Evolutionary conservation across 2,113 vertebrate species (phyloP).

Genomic region (Chascanopsetta lugubris): DNA sequence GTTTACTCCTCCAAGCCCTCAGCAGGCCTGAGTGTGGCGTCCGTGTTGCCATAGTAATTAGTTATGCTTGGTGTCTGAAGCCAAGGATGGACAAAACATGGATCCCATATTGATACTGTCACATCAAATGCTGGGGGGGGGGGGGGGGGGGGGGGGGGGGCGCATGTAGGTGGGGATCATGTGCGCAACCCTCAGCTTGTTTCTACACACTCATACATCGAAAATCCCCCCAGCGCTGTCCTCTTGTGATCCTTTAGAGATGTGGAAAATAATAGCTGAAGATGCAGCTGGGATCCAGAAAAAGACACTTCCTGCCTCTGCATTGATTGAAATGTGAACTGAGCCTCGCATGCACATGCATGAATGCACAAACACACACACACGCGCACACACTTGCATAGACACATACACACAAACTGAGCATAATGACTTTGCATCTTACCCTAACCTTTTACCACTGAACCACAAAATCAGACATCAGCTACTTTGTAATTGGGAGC

Average conservation of each 20-base stretch:
- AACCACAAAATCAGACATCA: not conserved
- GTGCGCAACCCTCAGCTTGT: conserved; percentile 7
- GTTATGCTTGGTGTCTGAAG: conserved; percentile 53
- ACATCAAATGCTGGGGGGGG: conserved; percentile 41
- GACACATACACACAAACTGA: conserved; percentile 1
- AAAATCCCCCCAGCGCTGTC: not conserved
- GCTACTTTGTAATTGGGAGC: not conserved
- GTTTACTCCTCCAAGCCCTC: conserved; percentile 33
- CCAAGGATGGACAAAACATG: conserved; percentile 52
- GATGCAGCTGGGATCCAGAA: not conserved
- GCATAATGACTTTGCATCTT: not conserved
- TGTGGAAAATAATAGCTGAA: not conserved
- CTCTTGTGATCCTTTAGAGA: conserved; percentile 1
- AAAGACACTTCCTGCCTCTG: conserved; percentile 26
- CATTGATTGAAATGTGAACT: conserved; percentile 46
- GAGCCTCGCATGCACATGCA: not conserved
- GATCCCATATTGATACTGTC: conserved; percentile 66
- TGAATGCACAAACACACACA: conserved; percentile 12
- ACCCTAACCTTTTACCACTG: not conserved
- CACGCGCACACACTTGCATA: not conserved
- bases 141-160: too few species aligned
- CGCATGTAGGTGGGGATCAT: conserved; percentile 3
- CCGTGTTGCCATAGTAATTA: conserved; percentile 55
- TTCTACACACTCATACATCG: too few species aligned
- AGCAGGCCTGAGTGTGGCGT: conserved; percentile 40